Evolutionary conservation across 2,113 vertebrate genomes (phyloP), one percentile per base, ranked within the genome.

Genomic region (Columbina picui): DNA sequence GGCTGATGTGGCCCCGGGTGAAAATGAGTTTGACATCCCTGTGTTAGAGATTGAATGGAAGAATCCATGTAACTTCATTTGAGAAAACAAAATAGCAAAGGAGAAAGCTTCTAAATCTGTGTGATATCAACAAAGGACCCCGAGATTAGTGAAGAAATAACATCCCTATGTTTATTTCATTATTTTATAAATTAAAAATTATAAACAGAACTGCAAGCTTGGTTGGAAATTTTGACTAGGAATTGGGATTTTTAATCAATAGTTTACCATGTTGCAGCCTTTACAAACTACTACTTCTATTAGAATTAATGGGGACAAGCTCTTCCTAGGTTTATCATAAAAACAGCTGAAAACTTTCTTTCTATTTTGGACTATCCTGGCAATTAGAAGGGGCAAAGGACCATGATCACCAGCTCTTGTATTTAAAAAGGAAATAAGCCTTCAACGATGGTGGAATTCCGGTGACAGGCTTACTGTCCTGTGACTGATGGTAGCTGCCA

Each of bases 91-190:
- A 71, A 67, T 0, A 1, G 7, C 2, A 69, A 71, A 68, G 13
- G 8, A 68, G 65, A 91, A 67, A 82, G 6, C 3, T 10, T 36
- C 18, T 67, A 79, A 70, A 65, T 17, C 5, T 52, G 12, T 65
- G 22, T 7, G 34, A 26, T 7, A 17, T 39, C 14, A 53, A 63
- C 0, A 21, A 61, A 43, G 2, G 10, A 12, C 20, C 14, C 2
- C 26, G 18, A 70, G 10, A 49, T 3, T 14, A 53, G 27, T 9
- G 14, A 60, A 65, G 26, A 81, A 87, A 78, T 41, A 22, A n/a
- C 3, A 49, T n/a, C 49, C 11, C 1, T 71, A 16, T 63, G 7
- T 60, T 41, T 55, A 49, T 26, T 59, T 21, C 4, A 17, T 38
- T 56, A 50, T 30, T 90, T 49, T 52, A n/a, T 50, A 74, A 50